Evolutionary conservation across 2,113 vertebrate genomes (phyloP).

Genomic region (Thryonomys swinderianus): DNA sequence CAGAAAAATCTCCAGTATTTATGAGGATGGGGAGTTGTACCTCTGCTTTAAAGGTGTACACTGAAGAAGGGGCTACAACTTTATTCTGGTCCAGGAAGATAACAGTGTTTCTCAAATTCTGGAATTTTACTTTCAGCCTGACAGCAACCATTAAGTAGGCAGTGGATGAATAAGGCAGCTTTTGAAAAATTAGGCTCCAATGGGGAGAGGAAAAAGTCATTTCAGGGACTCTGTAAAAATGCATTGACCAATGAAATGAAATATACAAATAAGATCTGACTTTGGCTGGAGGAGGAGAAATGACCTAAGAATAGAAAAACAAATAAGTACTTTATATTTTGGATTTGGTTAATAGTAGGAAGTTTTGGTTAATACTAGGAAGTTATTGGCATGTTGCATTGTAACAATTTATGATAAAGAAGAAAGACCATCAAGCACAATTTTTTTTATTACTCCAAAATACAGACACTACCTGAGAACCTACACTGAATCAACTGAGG

Average conservation of each 20-base stretch:
- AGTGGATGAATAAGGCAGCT: background rate
- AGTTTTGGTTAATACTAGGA: background rate
- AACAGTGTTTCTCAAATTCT: background rate
- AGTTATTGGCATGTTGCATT: background rate
- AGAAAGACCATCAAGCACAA: background rate
- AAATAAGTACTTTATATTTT: background rate
- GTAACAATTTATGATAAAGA: background rate
- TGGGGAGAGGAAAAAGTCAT: background rate
- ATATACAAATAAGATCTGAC: background rate
- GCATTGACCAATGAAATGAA: background rate
- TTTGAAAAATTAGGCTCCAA: background rate
- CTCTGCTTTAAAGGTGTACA: background rate
- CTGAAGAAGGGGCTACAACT: background rate
- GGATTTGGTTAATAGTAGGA: background rate
- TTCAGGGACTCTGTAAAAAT: background rate
- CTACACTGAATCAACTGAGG: background rate
- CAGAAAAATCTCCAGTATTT: background rate
- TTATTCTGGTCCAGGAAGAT: no score
- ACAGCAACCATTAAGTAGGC: background rate
- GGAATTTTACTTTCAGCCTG: background rate
- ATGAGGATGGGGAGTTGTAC: accelerated
- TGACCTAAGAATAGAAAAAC: background rate
- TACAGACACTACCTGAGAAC: background rate
- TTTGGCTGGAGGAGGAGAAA: background rate
- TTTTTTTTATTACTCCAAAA: background rate